Evolutionary conservation across 2,888 invertebrate species (phyloP).

Genomic region (Luperina testacea): DNA sequence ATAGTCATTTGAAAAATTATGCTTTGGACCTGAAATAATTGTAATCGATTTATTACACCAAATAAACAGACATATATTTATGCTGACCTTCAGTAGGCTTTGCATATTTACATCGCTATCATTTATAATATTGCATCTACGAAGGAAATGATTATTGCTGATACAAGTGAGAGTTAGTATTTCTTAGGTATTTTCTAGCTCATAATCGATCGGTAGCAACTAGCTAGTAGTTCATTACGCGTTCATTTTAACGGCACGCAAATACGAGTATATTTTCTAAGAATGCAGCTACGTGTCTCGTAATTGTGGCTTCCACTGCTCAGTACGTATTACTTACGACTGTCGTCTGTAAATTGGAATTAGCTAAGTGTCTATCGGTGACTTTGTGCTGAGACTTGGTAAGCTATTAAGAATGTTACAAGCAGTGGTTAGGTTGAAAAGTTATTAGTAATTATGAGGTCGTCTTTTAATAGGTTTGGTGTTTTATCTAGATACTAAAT

Average conservation of each 20-base stretch:
- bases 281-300: conserved; percentile 62
- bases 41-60: conserved; percentile 5
- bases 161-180: conserved; percentile 52
- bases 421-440: conserved; percentile 3
- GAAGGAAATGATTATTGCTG: conserved; percentile 13
- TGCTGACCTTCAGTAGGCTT: conserved; percentile 16
- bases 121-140: background rate
- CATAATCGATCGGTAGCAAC: conserved; percentile 56
- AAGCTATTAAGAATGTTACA: background rate
- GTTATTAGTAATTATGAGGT: conserved; percentile 3
- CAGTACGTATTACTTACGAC: conserved; percentile 50
- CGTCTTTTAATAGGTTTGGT: background rate
- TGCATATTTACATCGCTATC: conserved; percentile 20
- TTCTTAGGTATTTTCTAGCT: conserved; percentile 55
- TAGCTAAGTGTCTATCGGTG: conserved; percentile 29
- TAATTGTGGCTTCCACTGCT: conserved; percentile 48
- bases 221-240: conserved; percentile 47
- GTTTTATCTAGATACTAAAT: conserved; percentile 12
- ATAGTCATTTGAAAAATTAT: background rate
- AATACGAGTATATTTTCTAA: conserved; percentile 62
- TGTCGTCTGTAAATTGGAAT: conserved; percentile 25
- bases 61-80: background rate
- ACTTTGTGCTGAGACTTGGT: conserved; percentile 10
- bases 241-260: conserved; percentile 60
- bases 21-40: background rate